phyloP scores from a whole-genome alignment of 2,113 vertebrate species.

The Crypturellus undulatus region DNA sequence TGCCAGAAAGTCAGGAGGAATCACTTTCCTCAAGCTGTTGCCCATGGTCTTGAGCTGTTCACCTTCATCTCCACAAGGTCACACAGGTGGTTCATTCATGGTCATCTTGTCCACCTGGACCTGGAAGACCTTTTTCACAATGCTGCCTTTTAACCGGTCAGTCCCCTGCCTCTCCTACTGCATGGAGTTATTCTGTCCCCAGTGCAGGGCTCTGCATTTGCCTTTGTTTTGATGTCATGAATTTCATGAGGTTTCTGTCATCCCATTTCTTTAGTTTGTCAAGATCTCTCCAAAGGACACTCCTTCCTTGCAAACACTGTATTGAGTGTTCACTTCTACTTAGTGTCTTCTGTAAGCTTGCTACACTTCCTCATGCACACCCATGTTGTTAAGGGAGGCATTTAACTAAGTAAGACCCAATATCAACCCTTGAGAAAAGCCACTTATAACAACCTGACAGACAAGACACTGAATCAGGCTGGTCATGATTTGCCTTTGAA shows the following conservation, averaged over 20 bases:
- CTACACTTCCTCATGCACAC: neutral
- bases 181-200: neutral
- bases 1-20: neutral
- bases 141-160: neutral
- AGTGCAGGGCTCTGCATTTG: neutral
- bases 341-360: neutral
- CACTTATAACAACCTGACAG: neutral
- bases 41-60: neutral
- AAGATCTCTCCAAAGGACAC: neutral
- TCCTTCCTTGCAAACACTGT: neutral
- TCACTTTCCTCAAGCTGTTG: neutral
- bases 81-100: neutral
- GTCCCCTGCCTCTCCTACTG: neutral
- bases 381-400: neutral
- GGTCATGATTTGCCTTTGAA: neutral
- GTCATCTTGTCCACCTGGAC: neutral
- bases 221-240: neutral
- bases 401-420: neutral
- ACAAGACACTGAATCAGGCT: neutral
- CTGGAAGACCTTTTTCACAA: neutral
- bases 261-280: neutral
- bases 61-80: neutral
- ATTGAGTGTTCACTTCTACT: neutral
- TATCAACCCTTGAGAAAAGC: neutral
- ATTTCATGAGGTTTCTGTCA: neutral